These are phyloP conservation scores for Helicoverpa armigera DNA, from an alignment of 1,140 invertebrate genomes.

Conservation along the genomic window DNA sequence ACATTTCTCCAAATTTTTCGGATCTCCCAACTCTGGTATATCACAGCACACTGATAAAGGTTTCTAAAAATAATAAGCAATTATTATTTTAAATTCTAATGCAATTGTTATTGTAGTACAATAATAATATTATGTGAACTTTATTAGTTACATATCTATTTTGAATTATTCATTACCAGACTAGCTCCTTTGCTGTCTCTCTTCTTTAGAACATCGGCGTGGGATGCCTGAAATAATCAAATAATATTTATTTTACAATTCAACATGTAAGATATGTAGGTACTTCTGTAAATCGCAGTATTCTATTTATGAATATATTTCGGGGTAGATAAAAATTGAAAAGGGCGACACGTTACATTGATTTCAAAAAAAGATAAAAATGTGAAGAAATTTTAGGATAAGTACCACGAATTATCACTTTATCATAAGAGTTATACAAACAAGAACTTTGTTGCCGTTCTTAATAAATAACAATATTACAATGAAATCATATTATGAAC, in stretches of 20 bases:
- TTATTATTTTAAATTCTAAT: slow-evolving; percentile 1
- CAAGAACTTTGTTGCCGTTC: too few species aligned
- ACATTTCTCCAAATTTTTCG: slow-evolving; percentile 71
- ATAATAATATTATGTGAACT: neutral
- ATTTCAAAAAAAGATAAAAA: neutral
- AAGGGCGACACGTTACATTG: neutral
- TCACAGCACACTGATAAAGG: slow-evolving; percentile 81
- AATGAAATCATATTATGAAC: neutral
- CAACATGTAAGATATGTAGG: too few species aligned
- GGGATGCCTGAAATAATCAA: neutral
- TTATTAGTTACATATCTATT: neutral
- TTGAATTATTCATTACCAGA: slow-evolving; percentile 15
- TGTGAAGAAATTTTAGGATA: neutral
- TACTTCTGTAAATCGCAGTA: too few species aligned
- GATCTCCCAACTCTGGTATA: slow-evolving; percentile 78
- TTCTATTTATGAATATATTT: too few species aligned
- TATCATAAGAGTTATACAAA: too few species aligned
- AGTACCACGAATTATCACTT: neutral
- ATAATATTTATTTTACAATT: neutral
- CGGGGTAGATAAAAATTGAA: too few species aligned
- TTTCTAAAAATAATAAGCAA: slow-evolving; percentile 69
- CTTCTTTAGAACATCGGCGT: neutral
- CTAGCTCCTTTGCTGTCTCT: slow-evolving; percentile 17
- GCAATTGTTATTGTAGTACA: neutral
- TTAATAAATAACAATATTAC: too few species aligned